Percentiles rank a stretch among this genome's conserved stretches.
phyloP scores from a whole-genome alignment of 1,140 invertebrate genomes.

The Cyclargus thomasi region DNA sequence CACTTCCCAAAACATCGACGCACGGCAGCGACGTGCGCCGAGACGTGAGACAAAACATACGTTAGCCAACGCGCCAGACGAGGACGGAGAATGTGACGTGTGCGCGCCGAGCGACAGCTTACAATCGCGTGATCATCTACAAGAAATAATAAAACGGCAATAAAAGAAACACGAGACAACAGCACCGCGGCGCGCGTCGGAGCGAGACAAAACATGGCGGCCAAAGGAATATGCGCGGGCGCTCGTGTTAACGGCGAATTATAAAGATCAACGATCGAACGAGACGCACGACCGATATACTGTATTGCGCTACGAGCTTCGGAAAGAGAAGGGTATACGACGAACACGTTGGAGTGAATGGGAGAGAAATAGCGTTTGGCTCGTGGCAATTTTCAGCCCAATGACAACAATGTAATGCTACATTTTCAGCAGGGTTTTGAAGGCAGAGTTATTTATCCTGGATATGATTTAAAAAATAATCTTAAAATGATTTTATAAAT shows the following conservation, averaged over 20 bases:
- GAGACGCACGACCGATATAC: slow-evolving; percentile 46
- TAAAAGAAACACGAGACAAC: slow-evolving; percentile 72
- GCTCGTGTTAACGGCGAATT: slow-evolving; percentile 69
- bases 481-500: too few relatives aligned
- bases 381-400: slow-evolving; percentile 53
- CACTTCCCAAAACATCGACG: slow-evolving; percentile 75
- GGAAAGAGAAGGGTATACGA: slow-evolving; percentile 37
- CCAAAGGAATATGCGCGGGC: slow-evolving; percentile 52
- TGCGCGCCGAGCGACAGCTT: slow-evolving; percentile 70
- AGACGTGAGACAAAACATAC: slow-evolving; percentile 37
- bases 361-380: slow-evolving; percentile 48
- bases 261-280: slow-evolving; percentile 73
- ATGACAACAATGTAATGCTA: slow-evolving; percentile 46
- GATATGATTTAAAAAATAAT: too few relatives aligned
- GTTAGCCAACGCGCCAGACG: slow-evolving; percentile 25
- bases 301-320: slow-evolving; percentile 32
- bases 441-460: background rate
- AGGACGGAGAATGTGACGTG: slow-evolving; percentile 57
- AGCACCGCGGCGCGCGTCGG: slow-evolving; percentile 47
- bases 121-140: slow-evolving; percentile 74
- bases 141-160: slow-evolving; percentile 75
- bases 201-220: slow-evolving; percentile 47
- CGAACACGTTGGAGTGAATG: slow-evolving; percentile 27
- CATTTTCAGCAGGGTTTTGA: slow-evolving; percentile 32
- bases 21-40: slow-evolving; percentile 71